Conservation (phyloP, 1,140 invertebrate genomes). For the Apis laboriosa region DNA sequence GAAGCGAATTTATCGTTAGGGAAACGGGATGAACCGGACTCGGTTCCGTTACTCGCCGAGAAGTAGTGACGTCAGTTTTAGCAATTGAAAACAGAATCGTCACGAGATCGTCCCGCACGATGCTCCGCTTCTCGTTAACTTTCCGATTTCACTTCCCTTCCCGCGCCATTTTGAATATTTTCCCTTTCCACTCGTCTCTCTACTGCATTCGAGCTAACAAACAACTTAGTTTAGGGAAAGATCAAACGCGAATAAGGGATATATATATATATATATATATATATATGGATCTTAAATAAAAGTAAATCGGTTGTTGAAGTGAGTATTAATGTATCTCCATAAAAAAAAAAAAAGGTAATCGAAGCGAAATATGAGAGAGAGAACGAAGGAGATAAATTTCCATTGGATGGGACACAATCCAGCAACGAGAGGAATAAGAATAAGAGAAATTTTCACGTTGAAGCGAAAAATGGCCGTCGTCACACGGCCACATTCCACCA, state of each 20-base stretch:
- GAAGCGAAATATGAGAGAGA: background rate
- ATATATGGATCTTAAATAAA: too few species aligned
- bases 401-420: too few species aligned
- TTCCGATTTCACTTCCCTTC: constrained; percentile 17
- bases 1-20: background rate
- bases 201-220: too few species aligned
- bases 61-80: constrained; percentile 13
- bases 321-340: too few species aligned
- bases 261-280: too few species aligned
- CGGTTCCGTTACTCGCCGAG: constrained; percentile 25
- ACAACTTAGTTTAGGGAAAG: too few species aligned
- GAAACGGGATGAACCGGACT: constrained; percentile 12
- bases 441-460: background rate
- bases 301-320: too few species aligned
- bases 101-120: constrained; percentile 12
- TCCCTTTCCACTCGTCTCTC: background rate
- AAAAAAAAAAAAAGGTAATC: background rate
- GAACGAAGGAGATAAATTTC: background rate
- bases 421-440: background rate
- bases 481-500: background rate
- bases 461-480: background rate
- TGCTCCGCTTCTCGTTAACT: constrained; percentile 23
- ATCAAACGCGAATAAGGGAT: too few species aligned
- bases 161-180: background rate
- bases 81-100: constrained; percentile 31